Conservation (phyloP, 2,888 invertebrate species). For the Notodonta dromedarius region DNA sequence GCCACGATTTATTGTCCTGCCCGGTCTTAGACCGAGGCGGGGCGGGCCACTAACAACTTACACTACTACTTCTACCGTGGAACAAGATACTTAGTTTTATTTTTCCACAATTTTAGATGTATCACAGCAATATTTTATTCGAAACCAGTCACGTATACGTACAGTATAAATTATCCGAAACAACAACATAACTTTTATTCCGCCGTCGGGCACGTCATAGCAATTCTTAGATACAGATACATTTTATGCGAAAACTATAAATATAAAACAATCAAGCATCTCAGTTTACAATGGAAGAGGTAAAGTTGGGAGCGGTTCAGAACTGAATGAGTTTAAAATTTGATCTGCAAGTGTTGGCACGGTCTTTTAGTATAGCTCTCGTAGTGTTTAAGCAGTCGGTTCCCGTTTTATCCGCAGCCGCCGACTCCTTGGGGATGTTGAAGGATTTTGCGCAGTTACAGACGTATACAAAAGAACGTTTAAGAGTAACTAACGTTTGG, state of each 20-base stretch:
- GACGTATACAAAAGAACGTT: constrained; percentile 47
- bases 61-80: constrained; percentile 51
- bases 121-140: constrained; percentile 38
- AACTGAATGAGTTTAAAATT: constrained; percentile 63
- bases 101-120: constrained; percentile 42
- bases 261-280: constrained; percentile 14
- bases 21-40: constrained; percentile 19
- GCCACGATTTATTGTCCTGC: constrained; percentile 64
- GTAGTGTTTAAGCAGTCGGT: constrained; percentile 66
- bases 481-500: constrained; percentile 46
- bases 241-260: constrained; percentile 19
- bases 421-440: constrained; percentile 59
- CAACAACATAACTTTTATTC: constrained; percentile 36
- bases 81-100: constrained; percentile 54
- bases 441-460: constrained; percentile 66
- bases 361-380: constrained; percentile 57
- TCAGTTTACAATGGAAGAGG: constrained; percentile 11
- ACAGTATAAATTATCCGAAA: constrained; percentile 33
- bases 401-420: constrained; percentile 59
- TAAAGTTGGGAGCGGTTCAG: constrained; percentile 17
- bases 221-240: constrained; percentile 16
- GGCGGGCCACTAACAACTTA: constrained; percentile 58
- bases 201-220: constrained; percentile 26
- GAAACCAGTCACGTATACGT: constrained; percentile 32
- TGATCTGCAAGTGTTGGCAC: constrained; percentile 59